Conservation (phyloP, 2,888 invertebrate species). For the Ctenicera cuprea region DNA sequence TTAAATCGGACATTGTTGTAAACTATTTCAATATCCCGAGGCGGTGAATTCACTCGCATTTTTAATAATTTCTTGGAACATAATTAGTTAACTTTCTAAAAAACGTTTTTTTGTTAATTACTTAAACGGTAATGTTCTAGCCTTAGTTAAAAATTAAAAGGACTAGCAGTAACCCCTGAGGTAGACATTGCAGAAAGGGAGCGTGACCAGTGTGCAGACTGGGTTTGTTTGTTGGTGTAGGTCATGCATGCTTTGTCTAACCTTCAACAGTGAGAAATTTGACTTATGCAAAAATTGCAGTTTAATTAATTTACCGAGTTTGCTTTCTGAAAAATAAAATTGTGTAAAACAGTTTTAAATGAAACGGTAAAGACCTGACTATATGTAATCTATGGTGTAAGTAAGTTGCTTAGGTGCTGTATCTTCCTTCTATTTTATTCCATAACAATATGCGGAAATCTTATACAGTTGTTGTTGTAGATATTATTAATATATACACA, state of each 20-base stretch:
- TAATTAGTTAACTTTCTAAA: neutral
- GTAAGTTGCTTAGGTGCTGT: no score
- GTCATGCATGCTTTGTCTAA: conserved; percentile 50
- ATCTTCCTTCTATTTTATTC: no score
- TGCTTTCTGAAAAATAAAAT: no score
- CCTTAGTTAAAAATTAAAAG: neutral
- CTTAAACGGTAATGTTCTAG: no score
- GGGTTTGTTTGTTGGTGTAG: conserved; percentile 52
- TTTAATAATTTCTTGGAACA: neutral
- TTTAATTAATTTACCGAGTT: no score
- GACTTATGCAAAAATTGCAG: neutral
- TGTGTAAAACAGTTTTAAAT: no score
- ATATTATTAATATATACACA: neutral
- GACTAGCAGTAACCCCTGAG: conserved; percentile 1
- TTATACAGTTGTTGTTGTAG: no score
- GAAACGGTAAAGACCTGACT: no score
- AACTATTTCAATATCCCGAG: neutral
- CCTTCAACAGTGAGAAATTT: conserved; percentile 45
- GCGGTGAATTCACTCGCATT: neutral
- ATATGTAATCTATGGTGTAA: no score
- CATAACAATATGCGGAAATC: no score
- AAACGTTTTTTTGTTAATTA: conserved; percentile 5
- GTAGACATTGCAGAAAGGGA: conserved; percentile 25
- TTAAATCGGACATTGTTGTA: no score
- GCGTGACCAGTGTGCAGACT: conserved; percentile 47